phyloP scores from a whole-genome alignment of 2,797 vertebrate species.

The Pangasius djambal region DNA sequence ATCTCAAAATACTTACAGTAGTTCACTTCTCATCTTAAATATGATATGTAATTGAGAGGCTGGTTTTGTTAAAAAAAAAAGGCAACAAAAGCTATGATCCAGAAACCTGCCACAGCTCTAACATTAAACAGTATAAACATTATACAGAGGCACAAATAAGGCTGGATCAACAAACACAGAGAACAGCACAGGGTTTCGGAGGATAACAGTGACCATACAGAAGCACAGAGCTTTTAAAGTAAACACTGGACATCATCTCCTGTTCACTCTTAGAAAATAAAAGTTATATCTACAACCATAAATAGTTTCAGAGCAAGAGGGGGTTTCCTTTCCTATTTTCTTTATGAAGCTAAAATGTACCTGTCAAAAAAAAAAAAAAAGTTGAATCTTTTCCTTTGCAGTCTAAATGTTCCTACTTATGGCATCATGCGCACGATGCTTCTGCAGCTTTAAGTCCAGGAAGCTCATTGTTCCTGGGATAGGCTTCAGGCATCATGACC shows the following conservation, averaged over 20 bases:
- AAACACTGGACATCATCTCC: not conserved
- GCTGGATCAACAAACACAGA: not conserved
- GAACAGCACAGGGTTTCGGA: not conserved
- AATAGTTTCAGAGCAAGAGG: too few relatives aligned
- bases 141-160: not conserved
- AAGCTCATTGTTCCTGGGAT: not conserved
- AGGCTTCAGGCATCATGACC: too few relatives aligned
- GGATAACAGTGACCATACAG: not conserved
- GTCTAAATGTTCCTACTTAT: not conserved
- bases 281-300: not conserved
- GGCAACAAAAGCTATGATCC: not conserved
- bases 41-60: not conserved
- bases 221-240: not conserved
- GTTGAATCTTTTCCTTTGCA: not conserved
- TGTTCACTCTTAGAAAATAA: conserved; percentile 2
- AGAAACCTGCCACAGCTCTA: not conserved
- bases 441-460: not conserved
- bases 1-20: not conserved
- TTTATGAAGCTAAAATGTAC: not conserved
- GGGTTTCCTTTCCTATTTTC: not conserved
- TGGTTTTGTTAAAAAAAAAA: not conserved
- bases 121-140: not conserved
- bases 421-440: not conserved
- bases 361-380: not conserved
- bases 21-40: not conserved